Base-by-base conservation (phyloP, 2,113 vertebrate species). In the Zapornia atra region DNA sequence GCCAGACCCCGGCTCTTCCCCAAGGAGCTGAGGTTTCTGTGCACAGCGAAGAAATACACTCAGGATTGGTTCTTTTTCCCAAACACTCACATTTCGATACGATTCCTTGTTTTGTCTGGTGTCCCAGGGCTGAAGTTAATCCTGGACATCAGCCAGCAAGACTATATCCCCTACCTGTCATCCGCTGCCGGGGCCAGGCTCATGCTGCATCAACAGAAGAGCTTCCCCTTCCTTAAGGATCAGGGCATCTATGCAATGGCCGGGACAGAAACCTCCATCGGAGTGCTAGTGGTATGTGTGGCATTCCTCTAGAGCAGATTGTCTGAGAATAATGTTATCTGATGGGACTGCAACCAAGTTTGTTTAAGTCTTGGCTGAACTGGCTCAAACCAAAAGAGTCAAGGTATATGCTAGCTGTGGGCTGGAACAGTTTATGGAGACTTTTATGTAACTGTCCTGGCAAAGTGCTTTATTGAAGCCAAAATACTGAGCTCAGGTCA, bases 221-320 rank as follows among this genome's bases (percentile, higher is more conserved):
- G 98, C 5, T 98, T 98, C 79, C 98, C 98, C 5, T 98, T 98
- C 92, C 97, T 98, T n/a, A 98, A 98, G 88, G 98, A 98, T 5
- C 97, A 98, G 91, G 98, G 98, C 94, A 98, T 98, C 97, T 98
- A 98, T 0, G 98, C 98, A 36, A 98, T 97, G 98, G 85, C 98
- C 0, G 98, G 98, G 66, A 98, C 98, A 0, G 98, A 98, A 96
- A 98, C 98, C 3, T 98, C 98, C 96, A 98, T 98, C 9, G 98
- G 98, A 1, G 98, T 98, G 76, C 69, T 98, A 34, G 98, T 98
- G 98, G 98, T 98, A 98, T 12, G 96, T 91, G 61, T 59, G 91
- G 90, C 90, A 82, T 89, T 84, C 90, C 89, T 78, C 7, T 8
- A 33, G 92, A 76, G 93, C 96, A 79, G 82, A 59, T 90, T 83